phyloP scores from a whole-genome alignment of 2,888 invertebrate species.

The Teleiodes luculella region DNA sequence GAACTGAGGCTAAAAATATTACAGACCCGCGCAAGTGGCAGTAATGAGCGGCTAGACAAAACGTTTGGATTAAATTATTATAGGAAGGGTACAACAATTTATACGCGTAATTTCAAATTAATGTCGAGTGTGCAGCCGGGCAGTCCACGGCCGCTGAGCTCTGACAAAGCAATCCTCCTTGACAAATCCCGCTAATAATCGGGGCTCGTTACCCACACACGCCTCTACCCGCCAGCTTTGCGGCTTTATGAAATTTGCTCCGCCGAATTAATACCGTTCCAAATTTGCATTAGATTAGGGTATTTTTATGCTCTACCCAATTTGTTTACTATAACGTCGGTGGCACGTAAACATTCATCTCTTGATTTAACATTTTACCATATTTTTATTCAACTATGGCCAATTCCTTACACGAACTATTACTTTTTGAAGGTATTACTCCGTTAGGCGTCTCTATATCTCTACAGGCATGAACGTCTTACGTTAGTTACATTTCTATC shows the following conservation, averaged over 20 bases:
- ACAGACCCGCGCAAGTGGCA: no score
- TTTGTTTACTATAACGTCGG: neutral
- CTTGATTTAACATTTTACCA: no score
- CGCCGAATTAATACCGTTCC: constrained; percentile 1
- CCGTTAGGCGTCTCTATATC: no score
- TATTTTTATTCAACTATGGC: no score
- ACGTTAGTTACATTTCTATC: no score
- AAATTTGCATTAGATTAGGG: constrained; percentile 6
- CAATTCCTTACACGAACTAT: no score
- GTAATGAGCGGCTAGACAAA: no score
- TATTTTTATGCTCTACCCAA: neutral
- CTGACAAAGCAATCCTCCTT: constrained; percentile 33
- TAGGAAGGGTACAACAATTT: neutral
- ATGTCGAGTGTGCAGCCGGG: constrained; percentile 4
- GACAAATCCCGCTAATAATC: constrained; percentile 42
- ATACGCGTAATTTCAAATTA: neutral
- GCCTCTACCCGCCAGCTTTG: constrained; percentile 9
- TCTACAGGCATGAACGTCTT: no score
- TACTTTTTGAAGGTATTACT: no score
- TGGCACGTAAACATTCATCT: no score
- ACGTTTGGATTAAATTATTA: no score
- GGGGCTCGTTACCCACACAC: constrained; percentile 36
- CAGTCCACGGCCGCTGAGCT: neutral
- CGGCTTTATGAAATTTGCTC: constrained; percentile 9
- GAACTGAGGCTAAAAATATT: no score